Conservation (phyloP, 2,797 vertebrate genomes). For the Adrianichthys oophorus region DNA sequence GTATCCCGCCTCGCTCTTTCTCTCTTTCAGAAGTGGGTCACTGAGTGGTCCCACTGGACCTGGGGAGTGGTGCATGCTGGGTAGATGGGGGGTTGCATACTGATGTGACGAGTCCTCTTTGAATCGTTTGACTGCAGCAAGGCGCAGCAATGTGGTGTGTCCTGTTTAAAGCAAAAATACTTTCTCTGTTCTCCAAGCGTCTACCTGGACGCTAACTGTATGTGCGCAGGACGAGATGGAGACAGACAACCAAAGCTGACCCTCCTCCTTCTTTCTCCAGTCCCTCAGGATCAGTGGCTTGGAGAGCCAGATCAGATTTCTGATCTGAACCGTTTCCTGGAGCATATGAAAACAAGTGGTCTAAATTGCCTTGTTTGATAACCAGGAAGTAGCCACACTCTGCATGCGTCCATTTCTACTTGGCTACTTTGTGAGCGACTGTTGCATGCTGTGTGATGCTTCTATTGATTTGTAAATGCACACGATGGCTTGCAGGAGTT, state of each 20-base stretch:
- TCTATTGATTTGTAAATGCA: conserved; percentile 54
- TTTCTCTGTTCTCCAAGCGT: conserved; percentile 4
- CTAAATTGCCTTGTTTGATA: conserved; percentile 72
- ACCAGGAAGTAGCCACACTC: conserved; percentile 64
- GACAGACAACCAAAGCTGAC: conserved; percentile 50
- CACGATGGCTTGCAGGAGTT: conserved; percentile 19
- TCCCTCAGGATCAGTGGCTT: conserved; percentile 74
- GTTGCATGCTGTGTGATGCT: conserved; percentile 23
- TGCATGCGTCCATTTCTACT: conserved; percentile 30
- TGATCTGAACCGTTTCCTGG: conserved; percentile 74
- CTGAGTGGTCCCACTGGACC: conserved; percentile 80
- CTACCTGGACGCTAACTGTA: conserved; percentile 44
- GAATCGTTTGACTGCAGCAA: conserved; percentile 73
- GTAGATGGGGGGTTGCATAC: conserved; percentile 76
- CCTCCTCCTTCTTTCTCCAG: conserved; percentile 64
- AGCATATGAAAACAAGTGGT: conserved; percentile 76
- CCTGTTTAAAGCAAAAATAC: no score
- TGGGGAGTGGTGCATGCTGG: conserved; percentile 74
- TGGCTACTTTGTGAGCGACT: conserved; percentile 21
- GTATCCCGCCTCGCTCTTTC: conserved; percentile 58
- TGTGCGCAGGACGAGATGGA: conserved; percentile 32
- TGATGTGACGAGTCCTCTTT: conserved; percentile 78
- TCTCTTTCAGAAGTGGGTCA: conserved; percentile 79
- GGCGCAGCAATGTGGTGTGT: conserved; percentile 55
- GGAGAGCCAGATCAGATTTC: conserved; percentile 77